A percentile compares a stretch with the other conserved stretches of the same genome.
phyloP scores from a whole-genome alignment of 2,888 invertebrate genomes.

The Strigamia crassipes region DNA sequence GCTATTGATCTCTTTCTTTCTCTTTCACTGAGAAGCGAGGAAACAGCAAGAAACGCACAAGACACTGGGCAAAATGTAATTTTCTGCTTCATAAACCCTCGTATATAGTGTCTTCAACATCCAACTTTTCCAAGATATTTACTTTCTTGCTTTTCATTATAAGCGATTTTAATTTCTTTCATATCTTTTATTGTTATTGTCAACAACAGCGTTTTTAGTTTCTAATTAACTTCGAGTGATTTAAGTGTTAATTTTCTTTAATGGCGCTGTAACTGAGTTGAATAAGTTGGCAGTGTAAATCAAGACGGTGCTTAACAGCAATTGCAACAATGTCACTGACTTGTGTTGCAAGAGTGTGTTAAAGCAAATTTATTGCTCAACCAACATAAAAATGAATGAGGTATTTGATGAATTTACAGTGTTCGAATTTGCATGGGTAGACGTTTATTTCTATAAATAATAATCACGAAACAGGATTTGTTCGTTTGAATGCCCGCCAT shows the following conservation, averaged over 20 bases:
- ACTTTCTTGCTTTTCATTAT: conserved; percentile 31
- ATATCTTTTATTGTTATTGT: conserved; percentile 1
- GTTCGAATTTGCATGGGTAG: background rate
- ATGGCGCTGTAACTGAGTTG: background rate
- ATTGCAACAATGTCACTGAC: conserved; percentile 32
- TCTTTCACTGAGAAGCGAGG: conserved; percentile 3
- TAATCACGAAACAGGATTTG: conserved; percentile 19
- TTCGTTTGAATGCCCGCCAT: conserved; percentile 6
- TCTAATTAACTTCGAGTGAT: background rate
- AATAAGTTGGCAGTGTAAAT: background rate
- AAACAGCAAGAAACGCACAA: conserved; percentile 31
- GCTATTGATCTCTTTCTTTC: conserved; percentile 36
- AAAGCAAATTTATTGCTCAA: conserved; percentile 8
- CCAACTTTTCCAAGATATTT: conserved; percentile 35
- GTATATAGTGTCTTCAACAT: background rate
- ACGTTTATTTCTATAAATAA: conserved; percentile 32
- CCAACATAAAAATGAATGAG: background rate
- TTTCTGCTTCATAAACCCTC: conserved; percentile 37
- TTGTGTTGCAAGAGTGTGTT: background rate
- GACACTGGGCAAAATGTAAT: conserved; percentile 42
- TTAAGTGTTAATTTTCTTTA: conserved; percentile 10
- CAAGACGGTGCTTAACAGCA: background rate
- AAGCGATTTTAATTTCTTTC: background rate
- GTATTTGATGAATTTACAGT: conserved; percentile 35
- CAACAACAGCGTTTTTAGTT: background rate